Evolutionary conservation across 1,140 invertebrate genomes (phyloP).

Genomic region (Trigoniulus corallinus): DNA sequence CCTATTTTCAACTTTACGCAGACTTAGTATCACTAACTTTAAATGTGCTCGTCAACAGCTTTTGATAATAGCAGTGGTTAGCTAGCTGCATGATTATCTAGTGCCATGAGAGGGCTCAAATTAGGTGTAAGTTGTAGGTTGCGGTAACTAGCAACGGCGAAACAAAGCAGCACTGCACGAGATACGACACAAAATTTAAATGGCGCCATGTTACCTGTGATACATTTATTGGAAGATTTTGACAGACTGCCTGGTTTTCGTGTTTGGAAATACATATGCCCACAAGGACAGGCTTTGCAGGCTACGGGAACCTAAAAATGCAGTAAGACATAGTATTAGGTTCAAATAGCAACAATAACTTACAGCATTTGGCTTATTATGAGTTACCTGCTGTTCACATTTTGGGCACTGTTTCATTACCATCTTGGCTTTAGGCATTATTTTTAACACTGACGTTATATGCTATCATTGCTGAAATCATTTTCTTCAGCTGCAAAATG

Average conservation of each 20-base stretch:
- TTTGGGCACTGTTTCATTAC: slow-evolving; percentile 4
- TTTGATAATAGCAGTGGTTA: background rate
- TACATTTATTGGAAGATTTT: slow-evolving; percentile 14
- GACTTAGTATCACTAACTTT: too few species aligned
- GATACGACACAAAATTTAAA: background rate
- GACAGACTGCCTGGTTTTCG: slow-evolving; percentile 29
- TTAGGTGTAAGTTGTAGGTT: too few species aligned
- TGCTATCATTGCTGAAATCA: too few species aligned
- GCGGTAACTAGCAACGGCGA: too few species aligned
- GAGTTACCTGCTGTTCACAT: slow-evolving; percentile 3
- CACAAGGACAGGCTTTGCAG: slow-evolving; percentile 59
- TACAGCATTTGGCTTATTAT: background rate
- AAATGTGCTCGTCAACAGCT: too few species aligned
- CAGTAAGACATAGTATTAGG: background rate
- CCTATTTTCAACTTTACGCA: too few species aligned
- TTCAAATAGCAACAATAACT: background rate
- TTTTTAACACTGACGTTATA: too few species aligned
- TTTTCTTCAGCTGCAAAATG: too few species aligned
- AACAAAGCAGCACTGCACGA: too few species aligned
- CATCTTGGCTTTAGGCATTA: background rate
- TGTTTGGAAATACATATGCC: slow-evolving; percentile 54
- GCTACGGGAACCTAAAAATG: slow-evolving; percentile 51
- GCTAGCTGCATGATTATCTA: too few species aligned
- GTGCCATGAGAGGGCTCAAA: too few species aligned
- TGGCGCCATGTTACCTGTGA: slow-evolving; percentile 15